A percentile compares a stretch with the other conserved stretches of the same genome.
These are phyloP conservation scores for Pelobates cultripes DNA, from an alignment of 2,797 vertebrate genomes.

Conservation along the genomic window DNA sequence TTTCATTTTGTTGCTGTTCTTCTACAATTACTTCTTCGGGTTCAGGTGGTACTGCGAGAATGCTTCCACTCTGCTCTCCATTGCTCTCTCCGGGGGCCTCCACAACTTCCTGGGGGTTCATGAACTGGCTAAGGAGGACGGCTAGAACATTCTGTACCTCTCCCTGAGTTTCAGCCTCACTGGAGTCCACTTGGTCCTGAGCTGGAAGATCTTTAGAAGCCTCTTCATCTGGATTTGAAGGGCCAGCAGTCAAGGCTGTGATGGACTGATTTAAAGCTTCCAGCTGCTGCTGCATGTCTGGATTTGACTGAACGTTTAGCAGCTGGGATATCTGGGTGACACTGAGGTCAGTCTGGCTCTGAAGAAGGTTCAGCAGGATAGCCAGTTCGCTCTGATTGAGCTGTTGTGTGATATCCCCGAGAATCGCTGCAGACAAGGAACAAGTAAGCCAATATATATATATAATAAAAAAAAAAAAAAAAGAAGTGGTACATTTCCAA, in stretches of 20 bases:
- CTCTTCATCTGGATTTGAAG: conserved; percentile 76
- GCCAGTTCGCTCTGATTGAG: conserved; percentile 95
- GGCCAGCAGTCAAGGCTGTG: conserved; percentile 83
- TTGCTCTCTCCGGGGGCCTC: conserved; percentile 87
- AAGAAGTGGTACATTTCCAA: neutral
- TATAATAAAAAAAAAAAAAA: neutral
- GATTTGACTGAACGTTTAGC: conserved; percentile 87
- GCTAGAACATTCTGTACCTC: conserved; percentile 92
- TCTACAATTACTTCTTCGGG: conserved; percentile 74
- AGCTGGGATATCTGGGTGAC: conserved; percentile 93
- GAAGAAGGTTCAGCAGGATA: conserved; percentile 92
- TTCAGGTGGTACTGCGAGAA: conserved; percentile 65
- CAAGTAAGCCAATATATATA: neutral
- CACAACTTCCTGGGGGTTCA: conserved; percentile 85
- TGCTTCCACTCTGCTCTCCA: conserved; percentile 84
- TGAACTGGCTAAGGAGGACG: conserved; percentile 91
- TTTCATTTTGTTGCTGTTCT: conserved; percentile 59
- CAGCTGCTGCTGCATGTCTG: conserved; percentile 84
- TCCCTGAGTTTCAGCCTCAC: conserved; percentile 79
- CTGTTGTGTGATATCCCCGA: conserved; percentile 91
- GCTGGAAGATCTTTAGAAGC: conserved; percentile 66
- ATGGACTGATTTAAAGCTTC: conserved; percentile 90
- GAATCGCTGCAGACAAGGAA: conserved; percentile 68
- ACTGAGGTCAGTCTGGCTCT: conserved; percentile 93
- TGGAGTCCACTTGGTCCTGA: conserved; percentile 59